Evolutionary conservation across 2,113 vertebrate genomes (phyloP).

Genomic region (Burhinus oedicnemus): DNA sequence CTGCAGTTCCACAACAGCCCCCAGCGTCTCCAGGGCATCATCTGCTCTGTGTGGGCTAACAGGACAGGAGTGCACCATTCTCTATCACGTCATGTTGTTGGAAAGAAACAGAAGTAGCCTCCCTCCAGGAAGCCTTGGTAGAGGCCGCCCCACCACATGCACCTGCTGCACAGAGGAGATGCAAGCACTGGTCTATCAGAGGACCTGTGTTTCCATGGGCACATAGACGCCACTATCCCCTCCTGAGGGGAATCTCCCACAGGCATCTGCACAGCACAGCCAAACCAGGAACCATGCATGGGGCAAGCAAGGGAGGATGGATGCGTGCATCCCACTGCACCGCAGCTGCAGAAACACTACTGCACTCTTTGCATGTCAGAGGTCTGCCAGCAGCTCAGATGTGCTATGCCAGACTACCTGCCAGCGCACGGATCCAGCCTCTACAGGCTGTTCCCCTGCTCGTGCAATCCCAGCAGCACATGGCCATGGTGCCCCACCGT

Average conservation of each 20-base stretch:
- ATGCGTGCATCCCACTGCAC: too few relatives aligned
- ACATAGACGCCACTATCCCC: background rate
- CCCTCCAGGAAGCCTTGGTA: background rate
- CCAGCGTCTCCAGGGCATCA: background rate
- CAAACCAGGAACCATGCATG: rapidly evolving
- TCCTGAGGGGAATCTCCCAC: background rate
- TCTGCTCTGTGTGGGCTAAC: rapidly evolving
- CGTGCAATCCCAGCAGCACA: background rate
- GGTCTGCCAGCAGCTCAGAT: background rate
- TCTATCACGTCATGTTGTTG: rapidly evolving
- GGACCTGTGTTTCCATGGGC: background rate
- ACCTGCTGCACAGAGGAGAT: rapidly evolving
- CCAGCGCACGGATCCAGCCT: rapidly evolving
- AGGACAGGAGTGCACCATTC: rapidly evolving
- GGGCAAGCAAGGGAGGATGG: background rate
- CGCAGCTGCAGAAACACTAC: background rate
- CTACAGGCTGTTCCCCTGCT: background rate
- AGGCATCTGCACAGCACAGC: too few relatives aligned
- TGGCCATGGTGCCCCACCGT: rapidly evolving
- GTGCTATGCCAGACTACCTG: background rate
- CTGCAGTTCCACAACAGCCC: background rate
- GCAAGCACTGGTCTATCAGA: background rate
- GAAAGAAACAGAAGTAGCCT: background rate
- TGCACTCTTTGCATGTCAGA: rapidly evolving
- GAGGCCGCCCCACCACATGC: rapidly evolving